These are phyloP conservation scores for Eilema sororculum DNA, from an alignment of 2,888 invertebrate species.

Conservation along the genomic window DNA sequence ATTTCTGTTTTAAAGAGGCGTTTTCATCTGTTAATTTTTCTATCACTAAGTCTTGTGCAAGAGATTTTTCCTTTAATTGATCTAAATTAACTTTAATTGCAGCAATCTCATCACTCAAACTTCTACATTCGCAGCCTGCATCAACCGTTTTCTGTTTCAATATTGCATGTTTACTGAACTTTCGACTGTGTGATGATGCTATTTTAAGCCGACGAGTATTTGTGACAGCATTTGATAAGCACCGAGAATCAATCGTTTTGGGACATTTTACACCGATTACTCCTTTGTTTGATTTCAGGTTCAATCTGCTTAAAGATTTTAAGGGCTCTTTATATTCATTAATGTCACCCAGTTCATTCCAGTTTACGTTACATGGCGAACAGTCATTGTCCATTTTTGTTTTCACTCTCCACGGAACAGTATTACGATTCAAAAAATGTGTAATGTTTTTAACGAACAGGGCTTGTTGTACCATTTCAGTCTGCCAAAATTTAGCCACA, in stretches of 20 bases:
- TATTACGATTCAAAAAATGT: constrained; percentile 41
- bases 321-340: neutral
- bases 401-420: constrained; percentile 17
- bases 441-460: constrained; percentile 63
- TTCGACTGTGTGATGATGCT: constrained; percentile 37
- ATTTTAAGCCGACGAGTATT: constrained; percentile 19
- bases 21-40: constrained; percentile 69
- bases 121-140: constrained; percentile 55
- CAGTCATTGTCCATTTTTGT: neutral
- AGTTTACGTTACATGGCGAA: constrained; percentile 9
- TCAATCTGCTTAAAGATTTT: constrained; percentile 1
- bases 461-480: constrained; percentile 71
- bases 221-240: constrained; percentile 28
- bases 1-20: constrained; percentile 63
- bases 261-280: constrained; percentile 13
- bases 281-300: constrained; percentile 3
- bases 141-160: constrained; percentile 57
- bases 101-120: constrained; percentile 50
- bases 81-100: constrained; percentile 58
- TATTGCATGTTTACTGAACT: constrained; percentile 56
- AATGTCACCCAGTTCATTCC: neutral
- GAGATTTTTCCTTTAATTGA: constrained; percentile 60
- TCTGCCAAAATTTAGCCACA: constrained; percentile 70
- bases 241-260: constrained; percentile 33
- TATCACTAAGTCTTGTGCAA: constrained; percentile 66